These are phyloP conservation scores for Lycophotia porphyrea DNA, from an alignment of 2,888 invertebrate species.

Conservation along the genomic window DNA sequence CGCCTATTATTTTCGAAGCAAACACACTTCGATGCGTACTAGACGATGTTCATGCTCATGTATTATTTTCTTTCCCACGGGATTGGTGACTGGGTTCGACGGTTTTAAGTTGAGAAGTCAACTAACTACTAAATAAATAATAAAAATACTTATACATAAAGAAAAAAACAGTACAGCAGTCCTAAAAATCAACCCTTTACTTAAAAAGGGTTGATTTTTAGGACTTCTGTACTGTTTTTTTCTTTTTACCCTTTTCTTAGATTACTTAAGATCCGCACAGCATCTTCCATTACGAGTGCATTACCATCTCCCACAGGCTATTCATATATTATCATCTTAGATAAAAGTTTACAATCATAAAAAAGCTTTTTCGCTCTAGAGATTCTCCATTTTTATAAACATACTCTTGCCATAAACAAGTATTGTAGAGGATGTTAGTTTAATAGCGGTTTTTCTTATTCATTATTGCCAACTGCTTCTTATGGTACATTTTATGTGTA, in stretches of 20 bases:
- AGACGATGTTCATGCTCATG: neutral
- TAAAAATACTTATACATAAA: too few relatives aligned
- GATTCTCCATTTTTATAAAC: constrained; percentile 8
- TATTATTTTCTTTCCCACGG: constrained; percentile 36
- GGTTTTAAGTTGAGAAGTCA: neutral
- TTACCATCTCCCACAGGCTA: neutral
- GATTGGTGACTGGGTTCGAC: neutral
- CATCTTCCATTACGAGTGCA: neutral
- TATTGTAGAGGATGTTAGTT: constrained; percentile 17
- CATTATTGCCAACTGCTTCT: constrained; percentile 28
- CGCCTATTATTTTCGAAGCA: constrained; percentile 65
- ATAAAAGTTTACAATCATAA: neutral
- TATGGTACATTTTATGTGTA: constrained; percentile 44
- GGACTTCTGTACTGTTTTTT: neutral
- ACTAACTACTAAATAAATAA: neutral
- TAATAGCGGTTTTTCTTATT: constrained; percentile 38
- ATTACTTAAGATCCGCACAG: neutral
- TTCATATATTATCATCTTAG: neutral
- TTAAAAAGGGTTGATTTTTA: neutral
- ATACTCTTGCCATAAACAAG: neutral
- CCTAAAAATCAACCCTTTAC: too few relatives aligned
- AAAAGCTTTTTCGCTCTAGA: neutral
- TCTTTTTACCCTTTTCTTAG: neutral
- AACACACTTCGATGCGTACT: constrained; percentile 38
- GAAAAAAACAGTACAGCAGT: too few relatives aligned